Percentiles rank a stretch among this genome's conserved stretches.
phyloP scores from a whole-genome alignment of 1,140 invertebrate species.

The Caligus rogercresseyi region DNA sequence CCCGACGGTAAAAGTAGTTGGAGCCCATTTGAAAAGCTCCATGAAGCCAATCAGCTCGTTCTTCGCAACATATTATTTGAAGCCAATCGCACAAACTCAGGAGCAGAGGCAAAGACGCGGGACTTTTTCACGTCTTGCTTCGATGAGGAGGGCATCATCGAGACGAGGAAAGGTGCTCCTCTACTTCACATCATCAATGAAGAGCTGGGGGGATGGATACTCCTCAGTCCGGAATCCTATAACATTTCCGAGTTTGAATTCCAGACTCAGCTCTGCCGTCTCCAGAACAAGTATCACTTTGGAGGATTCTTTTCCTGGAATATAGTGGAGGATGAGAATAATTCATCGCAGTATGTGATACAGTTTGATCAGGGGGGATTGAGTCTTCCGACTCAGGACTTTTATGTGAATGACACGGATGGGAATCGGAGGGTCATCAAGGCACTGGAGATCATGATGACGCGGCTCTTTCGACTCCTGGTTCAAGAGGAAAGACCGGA shows the following conservation, averaged over 20 bases:
- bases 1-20: slow-evolving; percentile 14
- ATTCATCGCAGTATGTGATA: slow-evolving; percentile 69
- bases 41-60: slow-evolving; percentile 15
- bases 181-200: slow-evolving; percentile 49
- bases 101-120: slow-evolving; percentile 71
- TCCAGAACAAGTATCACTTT: slow-evolving; percentile 72
- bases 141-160: slow-evolving; percentile 77
- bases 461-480: background rate
- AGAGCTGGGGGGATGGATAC: slow-evolving; percentile 37
- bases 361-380: slow-evolving; percentile 82
- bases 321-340: slow-evolving; percentile 78
- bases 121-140: slow-evolving; percentile 81
- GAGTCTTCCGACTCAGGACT: slow-evolving; percentile 67
- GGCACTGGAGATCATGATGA: background rate
- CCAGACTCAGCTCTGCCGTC: slow-evolving; percentile 38
- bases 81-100: slow-evolving; percentile 30
- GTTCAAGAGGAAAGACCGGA: background rate
- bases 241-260: slow-evolving; percentile 1
- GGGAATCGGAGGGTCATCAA: slow-evolving; percentile 27
- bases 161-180: slow-evolving; percentile 56
- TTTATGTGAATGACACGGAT: slow-evolving; percentile 70
- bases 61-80: slow-evolving; percentile 10
- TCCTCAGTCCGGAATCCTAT: background rate
- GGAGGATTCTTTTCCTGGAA: slow-evolving; percentile 74
- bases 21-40: slow-evolving; percentile 16